A percentile compares a stretch with the other conserved stretches of the same genome.
These are phyloP conservation scores for Iphiclides podalirius DNA, from an alignment of 2,888 invertebrate genomes.

Conservation along the genomic window DNA sequence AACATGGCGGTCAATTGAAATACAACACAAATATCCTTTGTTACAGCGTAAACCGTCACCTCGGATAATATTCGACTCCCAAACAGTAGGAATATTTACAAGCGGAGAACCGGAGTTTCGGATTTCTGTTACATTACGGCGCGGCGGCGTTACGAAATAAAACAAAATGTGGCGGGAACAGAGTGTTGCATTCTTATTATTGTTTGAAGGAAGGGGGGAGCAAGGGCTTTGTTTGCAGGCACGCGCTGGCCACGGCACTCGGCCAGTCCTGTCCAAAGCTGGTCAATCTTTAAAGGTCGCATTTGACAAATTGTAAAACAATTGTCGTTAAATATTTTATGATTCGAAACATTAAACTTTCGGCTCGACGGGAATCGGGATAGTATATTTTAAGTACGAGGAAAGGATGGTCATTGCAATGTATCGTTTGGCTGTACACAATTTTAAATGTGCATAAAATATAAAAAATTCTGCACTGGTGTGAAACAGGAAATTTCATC, in stretches of 20 bases:
- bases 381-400: no score
- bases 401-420: no score
- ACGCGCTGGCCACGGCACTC: constrained; percentile 50
- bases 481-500: no score
- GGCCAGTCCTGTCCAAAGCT: constrained; percentile 21
- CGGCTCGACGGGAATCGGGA: no score
- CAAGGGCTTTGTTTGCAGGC: constrained; percentile 59
- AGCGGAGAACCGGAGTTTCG: constrained; percentile 35
- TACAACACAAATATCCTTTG: constrained; percentile 13
- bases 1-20: not conserved
- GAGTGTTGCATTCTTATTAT: constrained; percentile 59
- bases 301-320: no score
- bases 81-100: constrained; percentile 14
- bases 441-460: no score
- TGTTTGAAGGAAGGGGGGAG: constrained; percentile 39
- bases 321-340: no score
- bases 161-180: constrained; percentile 46
- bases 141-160: constrained; percentile 47
- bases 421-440: no score
- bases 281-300: constrained; percentile 13
- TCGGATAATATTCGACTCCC: not conserved
- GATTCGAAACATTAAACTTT: no score
- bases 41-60: not conserved
- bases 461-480: no score
- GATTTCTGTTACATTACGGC: constrained; percentile 46